Base-by-base conservation (phyloP, 1,140 invertebrate species). In the Protaetia brevitarsis region DNA sequence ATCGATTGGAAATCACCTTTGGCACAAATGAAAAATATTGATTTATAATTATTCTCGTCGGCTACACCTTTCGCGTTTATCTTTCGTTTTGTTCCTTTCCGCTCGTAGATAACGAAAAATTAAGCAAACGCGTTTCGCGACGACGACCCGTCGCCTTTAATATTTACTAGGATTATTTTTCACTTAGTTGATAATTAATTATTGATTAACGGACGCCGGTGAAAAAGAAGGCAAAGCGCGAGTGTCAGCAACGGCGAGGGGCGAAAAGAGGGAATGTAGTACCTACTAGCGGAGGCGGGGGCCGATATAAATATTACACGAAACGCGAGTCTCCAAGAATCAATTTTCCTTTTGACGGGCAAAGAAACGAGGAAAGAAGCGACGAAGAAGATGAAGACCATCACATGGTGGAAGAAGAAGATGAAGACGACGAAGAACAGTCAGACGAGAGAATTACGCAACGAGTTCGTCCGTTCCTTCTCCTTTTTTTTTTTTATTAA, bases 21-120 rank as follows among this genome's bases (percentile, higher is more conserved):
- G n/a, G n/a, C n/a, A n/a, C n/a, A n/a, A n/a, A n/a, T n/a, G n/a
- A n/a, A n/a, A n/a, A n/a, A 51, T 23, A 51, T 51, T 21, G 19
- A 23, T 23, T 51, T 51, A 7, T n/a, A 41, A 41, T 51, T 5
- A 19, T 51, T 51, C 41, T 16, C 31, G 31, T 34, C 1, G 1
- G 7, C 21, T 7, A 23, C 19, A 51, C 7, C 5, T 51, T 21
- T 51, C 1, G 3, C 8, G 3, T 23, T 21, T 19, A 8, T 1
- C 26, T 51, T 21, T 11, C 31, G 2, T 51, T 51, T 51, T 51
- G 16, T 21, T 51, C 31, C 26, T 23, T 16, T 51, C 8, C 41
- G 19, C 21, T 51, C n/a, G 71, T 73, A 68, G 71, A 73, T 73
- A 69, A 67, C 56, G 66, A 61, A 71, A 72, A 68, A 71, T 73